Evolutionary conservation across 2,797 vertebrate genomes (phyloP), one percentile per base, ranked within the genome.

Genomic region (Linurgus olivaceus): DNA sequence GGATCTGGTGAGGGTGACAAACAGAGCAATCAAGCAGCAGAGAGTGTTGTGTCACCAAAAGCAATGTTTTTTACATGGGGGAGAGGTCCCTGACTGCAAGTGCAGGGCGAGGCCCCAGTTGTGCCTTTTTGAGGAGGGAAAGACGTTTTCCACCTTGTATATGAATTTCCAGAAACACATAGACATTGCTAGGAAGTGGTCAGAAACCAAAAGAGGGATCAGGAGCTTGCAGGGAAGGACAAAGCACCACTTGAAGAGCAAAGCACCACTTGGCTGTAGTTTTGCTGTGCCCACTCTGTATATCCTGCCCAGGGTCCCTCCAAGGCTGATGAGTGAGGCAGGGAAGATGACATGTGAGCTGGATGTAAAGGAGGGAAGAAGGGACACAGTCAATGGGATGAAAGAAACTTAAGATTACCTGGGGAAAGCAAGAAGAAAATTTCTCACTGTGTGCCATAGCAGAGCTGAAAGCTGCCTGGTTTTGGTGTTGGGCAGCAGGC

Each of bases 201-300:
- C 40, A 68, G 50, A 52, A 89, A 58, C 18, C 20, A 62, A 26
- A 28, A 31, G 31, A 62, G 58, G 29, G n/a, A n/a, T 55, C 2
- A 1, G 48, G 54, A 85, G 11, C 58, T 68, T 52, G 18, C 57
- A 57, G 51, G 47, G 68, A 71, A 86, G 44, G 52, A 83, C 33
- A 37, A 61, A 87, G 17, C 35, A 42, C 29, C 19, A 5, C 29
- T 61, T 1, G 2, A 38, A 83, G 33, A 74, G 28, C 33, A 40
- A 61, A 87, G 17, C 35, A 42, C 29, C 17, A 5, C 29, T 61
- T 1, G 2, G 61, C 24, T 7, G 2, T 2, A 8, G 40, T 25
- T 1, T 1, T 48, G 45, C 54, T 16, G 40, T 78, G 44, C n/a
- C 37, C 1, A 2, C 45, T 45, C 45, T 3, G 0, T 18, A 0